These are phyloP conservation scores for Aquatica leii DNA, from an alignment of 2,888 invertebrate species.

Conservation along the genomic window DNA sequence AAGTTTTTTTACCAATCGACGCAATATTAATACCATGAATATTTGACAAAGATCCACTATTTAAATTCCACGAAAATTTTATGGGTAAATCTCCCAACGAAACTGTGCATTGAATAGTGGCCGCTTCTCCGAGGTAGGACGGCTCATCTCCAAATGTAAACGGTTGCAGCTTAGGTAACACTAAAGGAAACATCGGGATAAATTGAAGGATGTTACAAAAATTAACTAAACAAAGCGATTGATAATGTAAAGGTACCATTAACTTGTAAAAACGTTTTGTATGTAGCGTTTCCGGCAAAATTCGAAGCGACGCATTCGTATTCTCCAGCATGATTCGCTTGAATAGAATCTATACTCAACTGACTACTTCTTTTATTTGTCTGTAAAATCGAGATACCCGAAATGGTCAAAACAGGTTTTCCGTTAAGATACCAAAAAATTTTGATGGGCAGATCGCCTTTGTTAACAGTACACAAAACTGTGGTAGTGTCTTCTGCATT, in stretches of 20 bases:
- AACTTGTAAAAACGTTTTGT: conserved; percentile 57
- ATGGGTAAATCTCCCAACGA: conserved; percentile 77
- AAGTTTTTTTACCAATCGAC: conserved; percentile 70
- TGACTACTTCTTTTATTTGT: conserved; percentile 68
- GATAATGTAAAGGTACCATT: conserved; percentile 58
- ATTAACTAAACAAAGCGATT: neutral
- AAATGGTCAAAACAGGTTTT: conserved; percentile 54
- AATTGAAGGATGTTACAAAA: too few species aligned
- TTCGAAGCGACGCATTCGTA: conserved; percentile 69
- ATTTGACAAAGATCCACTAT: conserved; percentile 63
- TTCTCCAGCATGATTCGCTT: conserved; percentile 64
- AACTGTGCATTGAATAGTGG: conserved; percentile 72
- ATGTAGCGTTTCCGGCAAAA: conserved; percentile 57
- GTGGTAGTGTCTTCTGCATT: conserved; percentile 74
- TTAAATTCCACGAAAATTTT: conserved; percentile 74
- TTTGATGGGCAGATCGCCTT: conserved; percentile 76
- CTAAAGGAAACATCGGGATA: neutral
- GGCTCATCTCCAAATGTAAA: neutral
- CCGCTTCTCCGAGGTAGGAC: conserved; percentile 70
- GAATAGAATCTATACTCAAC: conserved; percentile 67
- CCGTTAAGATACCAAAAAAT: conserved; percentile 76
- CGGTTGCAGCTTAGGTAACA: neutral
- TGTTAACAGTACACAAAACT: conserved; percentile 71
- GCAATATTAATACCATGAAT: conserved; percentile 61
- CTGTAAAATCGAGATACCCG: conserved; percentile 62